Percentiles rank a stretch among this genome's conserved stretches.
Evolutionary conservation across 2,888 invertebrate species (phyloP).

Genomic region (Calameuta pallipes): DNA sequence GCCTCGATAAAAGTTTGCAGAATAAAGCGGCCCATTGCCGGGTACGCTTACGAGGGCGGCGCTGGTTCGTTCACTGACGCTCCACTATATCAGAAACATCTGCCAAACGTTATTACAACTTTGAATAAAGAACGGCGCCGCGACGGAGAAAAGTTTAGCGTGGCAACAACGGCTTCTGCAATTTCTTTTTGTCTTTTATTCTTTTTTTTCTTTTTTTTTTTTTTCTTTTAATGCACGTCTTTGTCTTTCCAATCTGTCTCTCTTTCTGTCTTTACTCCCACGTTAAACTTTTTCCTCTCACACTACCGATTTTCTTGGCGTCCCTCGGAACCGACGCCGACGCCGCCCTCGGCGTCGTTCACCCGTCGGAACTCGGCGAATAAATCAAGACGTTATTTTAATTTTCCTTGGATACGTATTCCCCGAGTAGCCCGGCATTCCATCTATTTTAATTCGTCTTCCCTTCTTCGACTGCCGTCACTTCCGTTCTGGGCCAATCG

Average conservation of each 20-base stretch:
- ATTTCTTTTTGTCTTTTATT: not conserved
- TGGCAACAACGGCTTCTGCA: constrained; percentile 27
- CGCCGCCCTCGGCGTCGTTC: constrained; percentile 15
- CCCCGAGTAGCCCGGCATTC: constrained; percentile 1
- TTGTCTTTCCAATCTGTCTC: too few species aligned
- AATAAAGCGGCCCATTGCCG: constrained; percentile 56
- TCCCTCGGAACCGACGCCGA: not conserved
- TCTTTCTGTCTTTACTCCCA: too few species aligned
- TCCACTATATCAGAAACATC: constrained; percentile 63
- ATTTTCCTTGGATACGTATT: constrained; percentile 37
- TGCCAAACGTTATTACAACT: constrained; percentile 67
- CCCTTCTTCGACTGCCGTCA: constrained; percentile 1
- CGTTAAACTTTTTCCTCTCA: not conserved
- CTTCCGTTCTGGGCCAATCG: constrained; percentile 1
- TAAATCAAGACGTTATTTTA: constrained; percentile 52
- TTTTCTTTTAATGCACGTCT: too few species aligned
- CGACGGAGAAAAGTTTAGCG: constrained; percentile 29
- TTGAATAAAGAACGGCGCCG: constrained; percentile 64
- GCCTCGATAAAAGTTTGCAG: constrained; percentile 65
- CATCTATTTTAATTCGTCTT: constrained; percentile 11
- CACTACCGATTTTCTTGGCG: not conserved
- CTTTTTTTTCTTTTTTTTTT: not conserved
- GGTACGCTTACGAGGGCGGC: not conserved
- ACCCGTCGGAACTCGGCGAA: constrained; percentile 44
- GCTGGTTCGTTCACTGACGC: constrained; percentile 24